Base-by-base conservation (phyloP, 2,113 vertebrate species). In the Synchiropus splendidus region DNA sequence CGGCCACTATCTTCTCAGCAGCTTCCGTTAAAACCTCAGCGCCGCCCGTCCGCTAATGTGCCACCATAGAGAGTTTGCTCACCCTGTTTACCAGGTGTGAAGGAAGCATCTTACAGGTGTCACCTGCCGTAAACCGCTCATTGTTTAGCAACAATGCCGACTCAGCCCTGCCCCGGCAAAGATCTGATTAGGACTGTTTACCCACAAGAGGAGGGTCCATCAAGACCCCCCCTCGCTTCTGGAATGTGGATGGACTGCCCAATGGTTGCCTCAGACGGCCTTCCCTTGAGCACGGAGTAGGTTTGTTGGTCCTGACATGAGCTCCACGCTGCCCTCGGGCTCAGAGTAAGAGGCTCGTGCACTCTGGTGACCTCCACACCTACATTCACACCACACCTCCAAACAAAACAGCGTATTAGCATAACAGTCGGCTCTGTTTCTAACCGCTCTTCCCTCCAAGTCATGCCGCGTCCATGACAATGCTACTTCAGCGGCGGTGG, bases 381-480 rank as follows among this genome's bases (percentile, higher is more conserved):
- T 56, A 41, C 67, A 61, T 64, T 75, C 51, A 56, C 56, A 45
- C 45, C 65, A 39, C 67, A 54, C 61, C 55, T 54, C 52, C 61
- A 72, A 67, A 64, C 64, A 80, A 72, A 71, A 42, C 21, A 27
- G 18, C 42, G 36, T 32, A 54, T 77, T 81, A 73, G 45, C 78
- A 75, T 68, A 51, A 71, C 58, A 81, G 70, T 79, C 14, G n/a
- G 39, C 41, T 58, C 54, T 43, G 59, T 59, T 58, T 51, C 44
- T 5, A 31, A 9, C 48, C 59, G 36, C 49, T 45, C 61, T 52
- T 45, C 45, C 45, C 37, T 35, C 42, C n/a, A 5, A 48, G 58
- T 68, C 70, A 78, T 46, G 48, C 59, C 15, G 59, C 54, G 60
- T 50, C 61, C 54, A 69, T 81, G 72, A 79, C 74, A 77, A 79